Evolutionary conservation across 2,797 vertebrate species (phyloP), one percentile per base, ranked within the genome.

Genomic region (Myioborus miniatus): DNA sequence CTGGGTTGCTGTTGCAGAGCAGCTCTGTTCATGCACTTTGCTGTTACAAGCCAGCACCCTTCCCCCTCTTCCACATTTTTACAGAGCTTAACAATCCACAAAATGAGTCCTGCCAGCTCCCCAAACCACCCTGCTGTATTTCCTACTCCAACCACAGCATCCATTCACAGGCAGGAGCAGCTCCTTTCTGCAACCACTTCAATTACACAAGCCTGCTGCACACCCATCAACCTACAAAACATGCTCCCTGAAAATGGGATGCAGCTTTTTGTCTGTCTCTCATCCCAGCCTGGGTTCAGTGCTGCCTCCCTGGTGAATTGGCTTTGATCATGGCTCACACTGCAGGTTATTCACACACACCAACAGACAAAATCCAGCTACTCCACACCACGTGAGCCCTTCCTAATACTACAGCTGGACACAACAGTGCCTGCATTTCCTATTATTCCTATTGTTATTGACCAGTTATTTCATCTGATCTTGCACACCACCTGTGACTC

Each of bases 291-390:
- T 39, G 59, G 52, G 83, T 70, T 58, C 52, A 80, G 71, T 59
- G 78, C 77, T 80, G 43, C 56, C 89, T 81, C 52, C 86, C 69
- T 32, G 68, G 49, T 29, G 44, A 94, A 95, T 93, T 92, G 93
- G 84, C 64, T 69, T 64, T 63, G 23, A 92, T 87, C 76, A 84
- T 5, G 56, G 30, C 32, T 69, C 21, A 8, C 22, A 36, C 24
- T 72, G 71, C 2, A 52, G 37, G 26, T 83, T 89, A 88, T 78
- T 94, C 80, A 89, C 22, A 56, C 24, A 64, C 11, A 16, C 18
- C 59, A 88, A 58, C 47, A 67, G 27, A 15, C 49, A 39, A 83
- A 75, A 76, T 60, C 37, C 59, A 89, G 20, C 77, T 58, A 49
- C 1, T 7, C 22, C 23, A 15, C 4, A 60, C 44, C 47, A 68